A percentile compares a stretch with the other conserved stretches of the same genome.
These are phyloP conservation scores for Drosophila bipectinata DNA, from an alignment of 1,140 invertebrate species.

Conservation along the genomic window DNA sequence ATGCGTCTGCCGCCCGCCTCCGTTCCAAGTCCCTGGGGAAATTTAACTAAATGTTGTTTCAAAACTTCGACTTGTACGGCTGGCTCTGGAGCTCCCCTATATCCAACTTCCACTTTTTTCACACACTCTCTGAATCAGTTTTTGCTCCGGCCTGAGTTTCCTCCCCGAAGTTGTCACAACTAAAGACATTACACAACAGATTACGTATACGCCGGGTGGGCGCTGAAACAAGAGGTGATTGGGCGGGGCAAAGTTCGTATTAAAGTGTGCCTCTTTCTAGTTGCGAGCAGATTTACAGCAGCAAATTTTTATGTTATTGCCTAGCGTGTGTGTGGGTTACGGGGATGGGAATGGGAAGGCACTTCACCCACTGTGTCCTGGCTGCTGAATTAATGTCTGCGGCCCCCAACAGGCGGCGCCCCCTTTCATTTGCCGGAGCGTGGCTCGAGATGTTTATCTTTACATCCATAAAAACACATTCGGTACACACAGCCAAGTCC, in stretches of 20 bases:
- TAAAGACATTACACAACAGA: constrained; percentile 83
- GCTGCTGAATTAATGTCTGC: constrained; percentile 50
- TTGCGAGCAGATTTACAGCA: constrained; percentile 70
- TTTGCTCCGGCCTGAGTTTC: constrained; percentile 47
- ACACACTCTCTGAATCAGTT: constrained; percentile 75
- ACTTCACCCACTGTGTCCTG: neutral
- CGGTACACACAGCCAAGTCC: constrained; percentile 19
- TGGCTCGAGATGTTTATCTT: constrained; percentile 59
- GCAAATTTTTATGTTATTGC: constrained; percentile 79
- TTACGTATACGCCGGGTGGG: constrained; percentile 60
- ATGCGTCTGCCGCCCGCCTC: neutral
- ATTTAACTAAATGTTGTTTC: constrained; percentile 83
- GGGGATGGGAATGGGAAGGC: constrained; percentile 12
- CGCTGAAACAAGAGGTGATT: constrained; percentile 44
- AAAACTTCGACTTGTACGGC: constrained; percentile 71
- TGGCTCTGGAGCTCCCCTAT: neutral
- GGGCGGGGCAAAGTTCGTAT: constrained; percentile 43
- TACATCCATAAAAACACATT: constrained; percentile 63
- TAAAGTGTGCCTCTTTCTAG: constrained; percentile 64
- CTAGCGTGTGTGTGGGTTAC: constrained; percentile 25
- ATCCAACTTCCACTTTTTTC: constrained; percentile 56
- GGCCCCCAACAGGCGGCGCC: constrained; percentile 23
- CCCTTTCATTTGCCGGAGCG: constrained; percentile 36
- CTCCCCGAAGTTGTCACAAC: constrained; percentile 76
- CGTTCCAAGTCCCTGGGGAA: constrained; percentile 66